A percentile compares a stretch with the other conserved stretches of the same genome.
phyloP scores from a whole-genome alignment of 2,797 vertebrate species.

The Agapornis canus region DNA sequence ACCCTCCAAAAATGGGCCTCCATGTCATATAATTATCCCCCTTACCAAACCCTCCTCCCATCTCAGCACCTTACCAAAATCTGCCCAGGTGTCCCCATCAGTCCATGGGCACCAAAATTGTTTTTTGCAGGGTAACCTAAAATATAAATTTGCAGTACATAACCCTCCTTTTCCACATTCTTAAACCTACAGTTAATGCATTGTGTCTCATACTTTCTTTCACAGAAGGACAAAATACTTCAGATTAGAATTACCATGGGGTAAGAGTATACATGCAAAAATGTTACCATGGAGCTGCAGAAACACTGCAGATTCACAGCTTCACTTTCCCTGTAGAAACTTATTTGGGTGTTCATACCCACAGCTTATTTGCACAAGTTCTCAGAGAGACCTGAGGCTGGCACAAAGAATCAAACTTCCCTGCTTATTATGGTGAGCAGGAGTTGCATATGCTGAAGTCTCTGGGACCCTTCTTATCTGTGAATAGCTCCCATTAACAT shows the following conservation, averaged over 20 bases:
- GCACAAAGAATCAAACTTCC: not conserved
- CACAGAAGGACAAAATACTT: constrained; percentile 7
- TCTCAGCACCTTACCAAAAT: not conserved
- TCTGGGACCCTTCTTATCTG: constrained; percentile 49
- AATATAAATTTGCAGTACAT: not conserved
- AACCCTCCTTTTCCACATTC: not conserved
- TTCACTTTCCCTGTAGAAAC: not conserved
- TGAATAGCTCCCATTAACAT: constrained; percentile 72
- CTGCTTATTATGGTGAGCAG: constrained; percentile 9
- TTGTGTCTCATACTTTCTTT: not conserved
- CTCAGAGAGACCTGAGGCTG: constrained; percentile 8
- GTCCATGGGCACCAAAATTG: not conserved
- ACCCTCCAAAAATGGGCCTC: not conserved
- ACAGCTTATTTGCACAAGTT: constrained; percentile 37
- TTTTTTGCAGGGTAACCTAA: not conserved
- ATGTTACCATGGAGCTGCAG: constrained; percentile 46
- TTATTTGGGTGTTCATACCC: not conserved
- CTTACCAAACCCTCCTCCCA: not conserved
- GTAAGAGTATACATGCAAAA: not conserved
- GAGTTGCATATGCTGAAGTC: constrained; percentile 55
- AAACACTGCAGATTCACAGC: not conserved
- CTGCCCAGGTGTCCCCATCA: not conserved
- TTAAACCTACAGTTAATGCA: not conserved
- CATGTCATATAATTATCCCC: not conserved
- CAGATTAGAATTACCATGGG: constrained; percentile 1